Base-by-base conservation (phyloP, 2,797 vertebrate genomes). In the Rachycentron canadum region DNA sequence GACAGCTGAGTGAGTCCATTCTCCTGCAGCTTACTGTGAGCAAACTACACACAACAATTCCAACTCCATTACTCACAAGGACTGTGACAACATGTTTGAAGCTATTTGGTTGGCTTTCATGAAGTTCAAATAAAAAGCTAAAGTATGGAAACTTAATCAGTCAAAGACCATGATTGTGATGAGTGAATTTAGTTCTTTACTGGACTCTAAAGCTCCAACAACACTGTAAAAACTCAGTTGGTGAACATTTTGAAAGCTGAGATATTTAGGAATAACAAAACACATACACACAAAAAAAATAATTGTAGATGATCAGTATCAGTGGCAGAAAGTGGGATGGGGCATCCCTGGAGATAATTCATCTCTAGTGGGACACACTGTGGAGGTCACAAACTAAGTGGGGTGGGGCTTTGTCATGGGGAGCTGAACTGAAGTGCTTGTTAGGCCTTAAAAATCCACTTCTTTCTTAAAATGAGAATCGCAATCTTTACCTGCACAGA, bases 401-500 rank as follows among this genome's bases (percentile, higher is more conserved):
- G 11, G 26, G 50, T 43, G 43, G 2, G 2, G 56, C 7, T 59
- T 59, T n/a, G 25, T 72, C 17, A 53, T 52, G 43, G 8, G 34
- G 12, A 36, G 13, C 1, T 26, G 36, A 17, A 49, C 13, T 34
- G 50, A 1, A 14, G 11, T 61, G 17, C 6, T 21, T 19, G 7
- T 34, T 23, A 11, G 59, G 32, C 1, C 8, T 60, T 60, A 7
- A 12, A 62, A 49, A 45, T 26, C 7, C 2, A n/a, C 2, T 10
- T 47, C 3, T 58, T 57, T 28, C 1, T 32, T 13, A 6, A 43
- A 50, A 19, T 10, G 4, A 40, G 17, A 81, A 45, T 53, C 10
- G 0, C 28, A 5, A 72, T 38, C 64, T 91, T 94, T 91, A 99
- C 98, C 97, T 98, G 94, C 40, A 99, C 95, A 84, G 96, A 96